These are phyloP conservation scores for Hippolais icterina DNA, from an alignment of 2,113 vertebrate genomes.

Conservation along the genomic window DNA sequence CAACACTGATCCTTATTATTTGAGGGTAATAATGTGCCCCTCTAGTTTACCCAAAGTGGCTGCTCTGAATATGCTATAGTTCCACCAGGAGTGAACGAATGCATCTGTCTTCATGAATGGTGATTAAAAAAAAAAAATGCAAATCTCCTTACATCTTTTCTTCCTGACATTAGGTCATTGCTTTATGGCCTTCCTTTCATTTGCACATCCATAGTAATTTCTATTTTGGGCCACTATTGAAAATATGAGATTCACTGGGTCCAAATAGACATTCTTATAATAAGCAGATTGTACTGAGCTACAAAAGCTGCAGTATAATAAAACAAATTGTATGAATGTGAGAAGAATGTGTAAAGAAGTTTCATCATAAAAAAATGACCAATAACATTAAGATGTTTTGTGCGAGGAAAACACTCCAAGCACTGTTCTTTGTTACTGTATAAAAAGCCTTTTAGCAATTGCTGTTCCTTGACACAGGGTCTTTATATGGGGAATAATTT, in stretches of 20 bases:
- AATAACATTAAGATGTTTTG: conserved; percentile 71
- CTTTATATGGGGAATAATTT: conserved; percentile 74
- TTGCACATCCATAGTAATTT: conserved; percentile 72
- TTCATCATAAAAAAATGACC: conserved; percentile 70
- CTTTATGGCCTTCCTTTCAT: conserved; percentile 76
- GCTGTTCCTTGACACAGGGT: conserved; percentile 58
- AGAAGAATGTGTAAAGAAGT: conserved; percentile 61
- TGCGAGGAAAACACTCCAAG: conserved; percentile 48
- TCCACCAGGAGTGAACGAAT: conserved; percentile 58
- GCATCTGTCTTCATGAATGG: conserved; percentile 74
- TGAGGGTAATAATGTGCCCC: conserved; percentile 64
- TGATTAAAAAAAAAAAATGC: conserved; percentile 70
- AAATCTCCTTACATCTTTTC: conserved; percentile 75
- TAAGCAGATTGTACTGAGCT: conserved; percentile 56
- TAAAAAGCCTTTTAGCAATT: conserved; percentile 63
- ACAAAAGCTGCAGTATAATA: conserved; percentile 71
- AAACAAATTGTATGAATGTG: conserved; percentile 65
- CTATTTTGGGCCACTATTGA: conserved; percentile 72
- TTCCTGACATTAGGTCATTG: conserved; percentile 74
- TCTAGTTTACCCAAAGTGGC: conserved; percentile 72
- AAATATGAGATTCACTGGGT: conserved; percentile 68
- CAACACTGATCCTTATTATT: conserved; percentile 66
- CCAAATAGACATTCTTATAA: conserved; percentile 68
- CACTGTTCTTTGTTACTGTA: conserved; percentile 58
- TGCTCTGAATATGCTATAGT: conserved; percentile 68